A percentile compares a stretch with the other conserved stretches of the same genome.
Evolutionary conservation across 2,888 invertebrate genomes (phyloP).

Genomic region (Parascotia fuliginaria): DNA sequence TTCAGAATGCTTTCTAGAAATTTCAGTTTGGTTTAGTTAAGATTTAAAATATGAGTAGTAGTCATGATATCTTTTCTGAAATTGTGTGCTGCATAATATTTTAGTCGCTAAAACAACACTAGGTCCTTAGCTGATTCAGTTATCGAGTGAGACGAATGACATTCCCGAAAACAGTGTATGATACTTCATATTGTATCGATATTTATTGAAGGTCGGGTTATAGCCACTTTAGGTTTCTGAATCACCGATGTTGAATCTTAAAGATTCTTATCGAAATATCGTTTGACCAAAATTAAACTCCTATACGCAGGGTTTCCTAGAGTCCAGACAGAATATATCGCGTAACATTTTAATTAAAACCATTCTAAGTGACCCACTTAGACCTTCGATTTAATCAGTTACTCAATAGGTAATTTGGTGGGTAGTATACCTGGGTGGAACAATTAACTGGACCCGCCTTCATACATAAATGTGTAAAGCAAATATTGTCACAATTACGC

Average conservation of each 20-base stretch:
- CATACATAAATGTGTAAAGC: constrained; percentile 74
- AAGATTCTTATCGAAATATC: constrained; percentile 9
- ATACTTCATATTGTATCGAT: neutral
- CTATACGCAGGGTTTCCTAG: constrained; percentile 16
- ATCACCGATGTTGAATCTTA: constrained; percentile 6
- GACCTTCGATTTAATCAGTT: constrained; percentile 64
- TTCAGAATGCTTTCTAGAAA: neutral
- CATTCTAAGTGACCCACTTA: constrained; percentile 42
- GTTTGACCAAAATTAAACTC: constrained; percentile 7
- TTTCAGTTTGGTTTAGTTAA: neutral
- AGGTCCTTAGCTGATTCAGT: too few species aligned
- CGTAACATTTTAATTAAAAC: constrained; percentile 49
- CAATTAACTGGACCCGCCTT: constrained; percentile 68
- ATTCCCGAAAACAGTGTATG: neutral
- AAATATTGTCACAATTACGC: constrained; percentile 85
- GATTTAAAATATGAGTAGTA: neutral
- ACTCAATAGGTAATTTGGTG: constrained; percentile 56
- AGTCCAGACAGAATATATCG: constrained; percentile 35
- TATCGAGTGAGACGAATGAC: neutral
- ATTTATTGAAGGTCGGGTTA: neutral
- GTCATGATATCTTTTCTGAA: too few species aligned
- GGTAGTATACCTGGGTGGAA: constrained; percentile 52
- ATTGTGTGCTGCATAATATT: too few species aligned
- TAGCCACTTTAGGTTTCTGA: neutral
- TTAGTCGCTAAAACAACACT: too few species aligned